Evolutionary conservation across 2,797 vertebrate genomes (phyloP).

Genomic region (Sarcophilus harrisii): DNA sequence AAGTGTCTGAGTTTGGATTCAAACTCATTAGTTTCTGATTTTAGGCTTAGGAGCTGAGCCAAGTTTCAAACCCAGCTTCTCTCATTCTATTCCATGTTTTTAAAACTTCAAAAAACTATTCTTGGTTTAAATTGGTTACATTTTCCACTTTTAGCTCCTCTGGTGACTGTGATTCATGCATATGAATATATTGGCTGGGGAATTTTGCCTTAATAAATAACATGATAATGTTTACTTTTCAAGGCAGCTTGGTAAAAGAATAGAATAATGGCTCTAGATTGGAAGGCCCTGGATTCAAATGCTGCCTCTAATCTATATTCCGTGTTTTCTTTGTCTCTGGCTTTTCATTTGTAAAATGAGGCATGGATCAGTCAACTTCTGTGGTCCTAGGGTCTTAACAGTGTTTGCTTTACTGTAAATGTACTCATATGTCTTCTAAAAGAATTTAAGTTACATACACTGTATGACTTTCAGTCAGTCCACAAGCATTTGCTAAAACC

Average conservation of each 20-base stretch:
- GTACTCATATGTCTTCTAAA: not conserved
- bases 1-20: not conserved
- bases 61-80: not conserved
- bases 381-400: slow-evolving; percentile 26
- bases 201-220: not conserved
- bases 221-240: not conserved
- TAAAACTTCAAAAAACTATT: not conserved
- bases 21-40: not conserved
- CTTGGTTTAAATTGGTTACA: not conserved
- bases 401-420: slow-evolving; percentile 28
- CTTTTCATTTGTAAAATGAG: not conserved
- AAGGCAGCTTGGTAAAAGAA: not conserved
- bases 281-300: not conserved
- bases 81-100: not conserved
- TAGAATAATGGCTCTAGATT: not conserved
- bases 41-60: not conserved
- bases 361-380: not conserved
- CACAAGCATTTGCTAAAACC: not conserved
- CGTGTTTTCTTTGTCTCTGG: not conserved
- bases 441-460: slow-evolving; percentile 15
- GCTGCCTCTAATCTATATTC: not conserved
- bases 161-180: not conserved
- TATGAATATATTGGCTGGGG: not conserved
- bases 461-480: slow-evolving; percentile 1
- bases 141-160: not conserved